These are phyloP conservation scores for Anguilla megastoma DNA, from an alignment of 2,797 vertebrate genomes.

Conservation along the genomic window DNA sequence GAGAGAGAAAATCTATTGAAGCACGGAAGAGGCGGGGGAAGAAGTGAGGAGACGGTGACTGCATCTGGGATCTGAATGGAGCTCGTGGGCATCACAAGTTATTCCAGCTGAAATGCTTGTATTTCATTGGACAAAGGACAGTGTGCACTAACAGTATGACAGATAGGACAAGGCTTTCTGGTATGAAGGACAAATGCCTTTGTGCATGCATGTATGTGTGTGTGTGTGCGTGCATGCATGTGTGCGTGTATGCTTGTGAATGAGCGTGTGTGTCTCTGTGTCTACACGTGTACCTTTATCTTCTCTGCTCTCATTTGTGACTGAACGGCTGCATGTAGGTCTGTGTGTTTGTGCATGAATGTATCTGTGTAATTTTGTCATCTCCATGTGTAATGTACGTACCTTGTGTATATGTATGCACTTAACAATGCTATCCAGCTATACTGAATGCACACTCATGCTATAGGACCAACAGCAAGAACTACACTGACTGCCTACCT, in stretches of 20 bases:
- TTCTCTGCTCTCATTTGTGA: neutral
- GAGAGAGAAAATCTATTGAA: constrained; percentile 20
- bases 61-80: neutral
- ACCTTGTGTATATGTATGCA: neutral
- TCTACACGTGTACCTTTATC: neutral
- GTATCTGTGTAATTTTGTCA: neutral
- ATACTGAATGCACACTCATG: neutral
- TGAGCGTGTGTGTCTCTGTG: constrained; percentile 20
- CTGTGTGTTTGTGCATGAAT: neutral
- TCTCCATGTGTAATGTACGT: neutral
- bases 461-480: neutral
- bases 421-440: neutral
- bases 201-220: neutral
- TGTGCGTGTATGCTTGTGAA: neutral
- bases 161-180: neutral
- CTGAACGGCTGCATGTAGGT: constrained; percentile 4
- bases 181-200: neutral
- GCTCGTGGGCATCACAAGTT: neutral
- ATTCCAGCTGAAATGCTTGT: neutral
- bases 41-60: constrained; percentile 21
- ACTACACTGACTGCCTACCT: neutral
- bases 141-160: neutral
- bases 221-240: constrained; percentile 10
- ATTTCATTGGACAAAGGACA: constrained; percentile 3
- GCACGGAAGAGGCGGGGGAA: neutral